Conservation (phyloP, 2,113 vertebrate genomes). For the Corvus hawaiiensis region DNA sequence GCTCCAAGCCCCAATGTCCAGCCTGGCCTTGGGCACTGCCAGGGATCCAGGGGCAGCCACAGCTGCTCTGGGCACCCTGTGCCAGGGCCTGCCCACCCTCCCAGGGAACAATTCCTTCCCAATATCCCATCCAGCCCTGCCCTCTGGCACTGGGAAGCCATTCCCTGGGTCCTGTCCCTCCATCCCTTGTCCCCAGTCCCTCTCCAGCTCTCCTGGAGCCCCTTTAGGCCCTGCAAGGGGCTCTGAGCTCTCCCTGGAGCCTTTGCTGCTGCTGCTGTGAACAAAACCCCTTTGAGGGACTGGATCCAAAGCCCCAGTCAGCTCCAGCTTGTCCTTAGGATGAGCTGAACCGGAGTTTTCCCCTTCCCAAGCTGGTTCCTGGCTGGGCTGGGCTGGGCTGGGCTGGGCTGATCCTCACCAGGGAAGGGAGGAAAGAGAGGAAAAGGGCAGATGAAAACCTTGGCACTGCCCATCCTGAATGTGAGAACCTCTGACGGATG, state of each 20-base stretch:
- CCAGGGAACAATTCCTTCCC: neutral
- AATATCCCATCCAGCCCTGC: neutral
- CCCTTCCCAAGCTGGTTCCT: neutral
- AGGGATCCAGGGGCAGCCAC: neutral
- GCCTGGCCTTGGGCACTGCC: neutral
- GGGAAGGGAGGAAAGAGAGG: neutral
- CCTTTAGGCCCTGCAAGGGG: accelerated
- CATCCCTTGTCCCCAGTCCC: neutral
- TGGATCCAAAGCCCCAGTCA: neutral
- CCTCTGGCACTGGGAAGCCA: neutral
- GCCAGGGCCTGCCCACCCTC: neutral
- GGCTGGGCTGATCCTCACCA: neutral
- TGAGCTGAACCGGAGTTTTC: neutral
- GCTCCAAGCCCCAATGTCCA: neutral
- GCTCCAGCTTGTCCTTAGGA: accelerated
- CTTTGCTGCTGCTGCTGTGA: neutral
- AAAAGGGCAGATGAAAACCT: neutral
- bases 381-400: neutral
- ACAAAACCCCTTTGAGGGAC: neutral
- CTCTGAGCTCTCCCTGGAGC: neutral
- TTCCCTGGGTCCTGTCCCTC: neutral
- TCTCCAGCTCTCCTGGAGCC: neutral
- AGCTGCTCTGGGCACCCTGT: neutral
- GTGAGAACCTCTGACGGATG: neutral
- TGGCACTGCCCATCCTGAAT: neutral